Evolutionary conservation across 2,888 invertebrate species (phyloP).

Genomic region (Acanthoscelides obtectus): DNA sequence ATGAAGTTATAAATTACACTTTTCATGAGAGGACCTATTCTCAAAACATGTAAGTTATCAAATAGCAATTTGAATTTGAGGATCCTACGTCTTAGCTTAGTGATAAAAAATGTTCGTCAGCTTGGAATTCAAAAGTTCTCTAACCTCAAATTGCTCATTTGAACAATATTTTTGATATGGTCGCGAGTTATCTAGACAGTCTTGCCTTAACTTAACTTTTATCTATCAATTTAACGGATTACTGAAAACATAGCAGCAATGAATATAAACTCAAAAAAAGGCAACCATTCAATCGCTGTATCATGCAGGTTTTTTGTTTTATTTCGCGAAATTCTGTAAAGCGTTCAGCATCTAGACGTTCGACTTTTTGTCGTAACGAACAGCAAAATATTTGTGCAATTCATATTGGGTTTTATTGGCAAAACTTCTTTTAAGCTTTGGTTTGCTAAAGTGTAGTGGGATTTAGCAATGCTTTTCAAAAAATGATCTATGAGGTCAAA

Average conservation of each 20-base stretch:
- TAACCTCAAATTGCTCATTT: too few relatives aligned
- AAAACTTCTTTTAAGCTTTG: not conserved
- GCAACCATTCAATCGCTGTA: not conserved
- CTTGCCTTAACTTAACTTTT: too few relatives aligned
- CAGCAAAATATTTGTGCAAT: not conserved
- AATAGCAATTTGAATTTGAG: too few relatives aligned
- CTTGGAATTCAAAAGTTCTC: too few relatives aligned
- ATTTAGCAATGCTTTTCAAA: not conserved
- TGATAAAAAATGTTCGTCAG: too few relatives aligned
- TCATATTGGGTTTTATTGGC: not conserved
- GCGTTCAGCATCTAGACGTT: not conserved
- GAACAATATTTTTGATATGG: too few relatives aligned
- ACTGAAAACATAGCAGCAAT: not conserved
- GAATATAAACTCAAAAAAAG: not conserved
- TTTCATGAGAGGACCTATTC: too few relatives aligned
- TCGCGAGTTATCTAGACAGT: too few relatives aligned
- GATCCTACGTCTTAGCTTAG: too few relatives aligned
- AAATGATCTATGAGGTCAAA: too few relatives aligned
- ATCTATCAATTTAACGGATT: not conserved
- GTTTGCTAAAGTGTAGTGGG: not conserved
- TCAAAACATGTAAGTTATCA: too few relatives aligned
- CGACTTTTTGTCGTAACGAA: not conserved
- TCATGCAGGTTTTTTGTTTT: not conserved
- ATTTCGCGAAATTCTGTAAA: not conserved
- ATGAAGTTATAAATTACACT: too few relatives aligned